Base-by-base conservation (phyloP, 53 echinoderm and acorn worm genomes). In the Astropecten irregularis region DNA sequence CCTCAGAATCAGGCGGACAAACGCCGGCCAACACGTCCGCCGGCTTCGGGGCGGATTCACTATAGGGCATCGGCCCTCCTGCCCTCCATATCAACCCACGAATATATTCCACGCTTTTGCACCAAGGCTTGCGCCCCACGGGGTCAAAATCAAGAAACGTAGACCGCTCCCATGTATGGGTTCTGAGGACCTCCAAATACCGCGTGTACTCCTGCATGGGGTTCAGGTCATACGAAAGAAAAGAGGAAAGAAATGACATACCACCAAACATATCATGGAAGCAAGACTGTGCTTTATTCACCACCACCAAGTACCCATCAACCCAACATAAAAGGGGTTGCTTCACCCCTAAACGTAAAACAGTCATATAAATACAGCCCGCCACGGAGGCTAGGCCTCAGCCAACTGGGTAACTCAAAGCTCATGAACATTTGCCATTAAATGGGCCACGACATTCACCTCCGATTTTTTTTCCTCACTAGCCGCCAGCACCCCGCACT, bases 31-130 rank as follows among this genome's bases (percentile, higher is more conserved):
- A 42, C 38, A 68, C 68, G 7, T 40, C 42, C 19, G 40, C 68
- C 21, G 68, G 68, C 20, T 42, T 68, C 44, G 68, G 68, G 9
- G 40, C 68, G 11, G 68, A 68, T 26, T 42, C 44, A 40, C 21
- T 23, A n/a, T 20, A 2, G 68, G 19, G 40, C 9, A n/a, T 42
- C 23, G 19, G 68, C 68, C 20, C 1, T 42, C 11, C 2, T 54
- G 3, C 54, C 54, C 54, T 16, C 18, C 16, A 54, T 54, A 18
- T 54, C 54, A 4, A 54, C 54, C 54, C 54, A 54, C 6, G 54
- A 16, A 21, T n/a, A 54, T 16, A 54, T 11, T 54, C 54, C 54
- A 16, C 54, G 54, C 19, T 21, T 54, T 4, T 18, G 54, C 22
- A 4, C 22, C 16, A 9, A 5, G 18, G 54, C 54, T 21, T 54